Evolutionary conservation across 2,113 vertebrate genomes (phyloP).

Genomic region (Scalopus aquaticus): DNA sequence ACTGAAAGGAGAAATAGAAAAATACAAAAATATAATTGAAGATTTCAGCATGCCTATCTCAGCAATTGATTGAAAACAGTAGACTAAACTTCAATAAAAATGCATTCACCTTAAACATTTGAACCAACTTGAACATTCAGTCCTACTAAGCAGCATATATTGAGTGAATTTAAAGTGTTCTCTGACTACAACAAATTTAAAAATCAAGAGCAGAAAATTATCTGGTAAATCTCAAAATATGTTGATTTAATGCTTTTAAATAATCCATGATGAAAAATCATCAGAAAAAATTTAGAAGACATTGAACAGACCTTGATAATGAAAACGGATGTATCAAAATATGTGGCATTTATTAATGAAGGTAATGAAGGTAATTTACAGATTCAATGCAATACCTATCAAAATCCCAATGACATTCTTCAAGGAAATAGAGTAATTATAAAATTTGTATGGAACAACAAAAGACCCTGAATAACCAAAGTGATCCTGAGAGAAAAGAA

Average conservation of each 20-base stretch:
- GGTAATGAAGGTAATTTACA: no score
- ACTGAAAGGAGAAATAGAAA: neutral
- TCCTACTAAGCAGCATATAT: neutral
- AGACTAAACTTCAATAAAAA: neutral
- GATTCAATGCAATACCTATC: no score
- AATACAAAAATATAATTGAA: neutral
- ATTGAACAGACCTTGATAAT: neutral
- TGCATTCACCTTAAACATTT: neutral
- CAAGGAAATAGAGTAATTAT: no score
- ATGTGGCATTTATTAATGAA: neutral
- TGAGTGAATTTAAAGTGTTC: neutral
- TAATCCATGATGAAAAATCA: neutral
- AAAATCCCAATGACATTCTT: no score
- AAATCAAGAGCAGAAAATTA: neutral
- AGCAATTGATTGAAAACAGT: neutral
- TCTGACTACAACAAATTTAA: neutral
- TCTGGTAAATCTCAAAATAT: neutral
- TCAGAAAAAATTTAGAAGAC: neutral
- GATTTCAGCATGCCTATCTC: neutral
- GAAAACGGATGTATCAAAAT: neutral
- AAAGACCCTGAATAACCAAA: no score
- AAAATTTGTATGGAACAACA: no score
- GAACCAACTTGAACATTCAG: neutral
- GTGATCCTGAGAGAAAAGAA: no score
- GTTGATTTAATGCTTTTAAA: conserved; percentile 8